Evolutionary conservation across 2,797 vertebrate species (phyloP).

Genomic region (Huso huso): DNA sequence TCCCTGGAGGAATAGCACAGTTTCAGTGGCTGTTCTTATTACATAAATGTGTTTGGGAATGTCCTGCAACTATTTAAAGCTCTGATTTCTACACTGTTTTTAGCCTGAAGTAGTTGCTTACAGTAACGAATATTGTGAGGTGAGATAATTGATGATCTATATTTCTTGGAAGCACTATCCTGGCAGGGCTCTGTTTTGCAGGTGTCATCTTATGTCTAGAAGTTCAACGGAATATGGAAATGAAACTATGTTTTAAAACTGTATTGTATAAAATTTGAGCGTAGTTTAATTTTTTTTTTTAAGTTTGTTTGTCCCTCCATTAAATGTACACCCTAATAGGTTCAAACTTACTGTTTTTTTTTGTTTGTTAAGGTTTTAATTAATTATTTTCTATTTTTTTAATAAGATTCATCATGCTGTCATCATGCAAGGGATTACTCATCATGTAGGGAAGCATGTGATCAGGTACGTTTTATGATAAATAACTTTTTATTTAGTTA

Average conservation of each 20-base stretch:
- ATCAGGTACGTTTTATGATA: conserved; percentile 67
- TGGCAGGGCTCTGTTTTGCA: too few relatives aligned
- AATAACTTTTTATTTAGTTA: conserved; percentile 7
- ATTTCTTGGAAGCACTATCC: too few relatives aligned
- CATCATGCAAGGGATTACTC: conserved; percentile 77
- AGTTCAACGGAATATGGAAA: too few relatives aligned
- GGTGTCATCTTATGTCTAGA: too few relatives aligned
- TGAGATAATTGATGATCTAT: too few relatives aligned
- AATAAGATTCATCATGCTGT: conserved; percentile 74
- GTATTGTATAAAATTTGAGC: conserved; percentile 19
- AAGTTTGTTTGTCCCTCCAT: not conserved
- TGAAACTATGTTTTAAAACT: conserved; percentile 11
- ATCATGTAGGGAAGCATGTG: conserved; percentile 87
- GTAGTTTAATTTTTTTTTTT: not conserved
- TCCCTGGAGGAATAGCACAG: too few relatives aligned
- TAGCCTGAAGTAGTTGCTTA: too few relatives aligned
- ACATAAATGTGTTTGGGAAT: too few relatives aligned
- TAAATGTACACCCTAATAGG: not conserved
- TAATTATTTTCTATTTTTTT: conserved; percentile 22
- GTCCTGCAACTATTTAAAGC: too few relatives aligned
- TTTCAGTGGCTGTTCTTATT: too few relatives aligned
- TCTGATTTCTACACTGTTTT: too few relatives aligned
- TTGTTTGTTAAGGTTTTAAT: not conserved
- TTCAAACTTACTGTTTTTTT: not conserved
- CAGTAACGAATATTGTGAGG: too few relatives aligned